Base-by-base conservation (phyloP, 2,888 invertebrate species). In the Rhingia rostrata region DNA sequence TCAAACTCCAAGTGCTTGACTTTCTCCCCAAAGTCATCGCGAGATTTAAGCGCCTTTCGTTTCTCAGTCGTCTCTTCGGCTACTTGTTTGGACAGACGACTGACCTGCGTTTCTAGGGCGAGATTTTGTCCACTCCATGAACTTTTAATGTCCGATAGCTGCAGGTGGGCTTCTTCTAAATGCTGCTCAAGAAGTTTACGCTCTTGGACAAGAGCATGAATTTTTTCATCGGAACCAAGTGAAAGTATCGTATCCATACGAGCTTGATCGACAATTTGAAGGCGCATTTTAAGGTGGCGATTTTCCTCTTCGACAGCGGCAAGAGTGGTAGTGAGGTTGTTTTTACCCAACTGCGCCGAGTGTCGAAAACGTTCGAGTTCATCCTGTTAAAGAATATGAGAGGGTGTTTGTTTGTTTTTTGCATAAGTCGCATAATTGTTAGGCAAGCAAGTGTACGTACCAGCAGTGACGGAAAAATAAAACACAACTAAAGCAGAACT, bases 101-200 rank as follows among this genome's bases (percentile, higher is more conserved):
- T 96, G 84, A 96, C 95, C 94, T 98, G 97, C n/a, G 96, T 96
- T 90, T 98, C 97, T 47, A 97, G 92, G 0, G 96, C 95, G 12
- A 96, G 94, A 88, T 97, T 97, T 91, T 97, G 97, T 10, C 96
- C 96, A 88, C 97, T 97, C 97, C 97, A 97, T 0, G 96, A 96
- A 0, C 96, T 96, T 90, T 98, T 97, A 86, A 97, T 96, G 88
- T 97, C 97, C 0, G 96, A 95, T 39, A 97, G 92, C 90, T 97
- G 97, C 89, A 97, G 93, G 89, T 97, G 95, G 0, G 97, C 94
- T 89, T 97, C 97, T 88, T 96, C 96, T 75, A 97, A 91, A 88
- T 96, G 95, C 81, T 96, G 94, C 86, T 96, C 95, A 37, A 97
- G 92, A 32, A 96, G 90, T 86, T 93, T 93, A 64, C 94, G 92